phyloP scores from a whole-genome alignment of 2,113 vertebrate species.

The Heterochromis multidens region DNA sequence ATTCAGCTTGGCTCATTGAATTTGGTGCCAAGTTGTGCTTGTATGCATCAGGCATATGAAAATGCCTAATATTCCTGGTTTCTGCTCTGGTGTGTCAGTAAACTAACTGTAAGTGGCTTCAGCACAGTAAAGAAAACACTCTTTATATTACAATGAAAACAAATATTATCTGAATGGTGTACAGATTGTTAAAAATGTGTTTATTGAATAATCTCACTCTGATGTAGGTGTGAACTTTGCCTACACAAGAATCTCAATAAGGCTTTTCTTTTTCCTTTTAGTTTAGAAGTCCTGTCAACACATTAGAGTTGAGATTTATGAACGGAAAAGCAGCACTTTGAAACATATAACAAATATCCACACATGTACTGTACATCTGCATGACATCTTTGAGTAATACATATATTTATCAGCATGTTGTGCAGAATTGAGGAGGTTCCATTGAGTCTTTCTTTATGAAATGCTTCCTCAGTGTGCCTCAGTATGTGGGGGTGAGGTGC shows the following conservation, averaged over 20 bases:
- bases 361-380: not conserved
- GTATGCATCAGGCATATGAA: not conserved
- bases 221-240: not conserved
- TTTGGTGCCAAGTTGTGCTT: not conserved
- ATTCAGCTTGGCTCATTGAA: not conserved
- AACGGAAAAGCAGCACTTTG: not conserved
- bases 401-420: not conserved
- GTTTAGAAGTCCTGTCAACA: not conserved
- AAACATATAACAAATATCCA: not conserved
- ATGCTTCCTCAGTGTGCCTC: not conserved
- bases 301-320: not conserved
- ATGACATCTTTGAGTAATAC: not conserved
- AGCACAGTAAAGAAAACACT: not conserved
- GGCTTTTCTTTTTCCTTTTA: not conserved
- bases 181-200: not conserved
- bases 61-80: not conserved
- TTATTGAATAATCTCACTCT: not conserved
- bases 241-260: not conserved
- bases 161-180: not conserved
- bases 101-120: not conserved
- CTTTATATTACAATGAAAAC: not conserved
- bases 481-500: conserved; percentile 4
- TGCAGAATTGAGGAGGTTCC: not conserved
- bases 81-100: not conserved
- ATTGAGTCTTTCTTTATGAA: conserved; percentile 7